Conservation (phyloP, 2,888 invertebrate genomes). For the Ectobius pallidus region DNA sequence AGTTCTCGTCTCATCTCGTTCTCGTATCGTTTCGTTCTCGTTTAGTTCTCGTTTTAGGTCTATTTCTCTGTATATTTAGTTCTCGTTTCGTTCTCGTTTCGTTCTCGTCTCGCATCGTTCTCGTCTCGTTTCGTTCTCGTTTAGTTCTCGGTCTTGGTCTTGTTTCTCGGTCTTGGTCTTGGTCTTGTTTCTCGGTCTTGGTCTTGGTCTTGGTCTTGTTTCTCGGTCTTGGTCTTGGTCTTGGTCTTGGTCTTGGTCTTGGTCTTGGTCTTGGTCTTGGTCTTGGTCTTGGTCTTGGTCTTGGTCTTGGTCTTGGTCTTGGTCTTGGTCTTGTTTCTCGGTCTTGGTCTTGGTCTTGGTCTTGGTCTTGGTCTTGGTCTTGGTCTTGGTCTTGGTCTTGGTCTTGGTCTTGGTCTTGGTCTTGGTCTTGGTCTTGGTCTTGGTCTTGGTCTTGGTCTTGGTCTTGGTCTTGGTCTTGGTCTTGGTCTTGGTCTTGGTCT, state of each 20-base stretch:
- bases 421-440: neutral
- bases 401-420: neutral
- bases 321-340: neutral
- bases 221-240: neutral
- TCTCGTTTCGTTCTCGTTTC: no score
- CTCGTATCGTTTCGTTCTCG: no score
- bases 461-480: neutral
- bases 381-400: neutral
- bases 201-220: neutral
- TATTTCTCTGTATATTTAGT: no score
- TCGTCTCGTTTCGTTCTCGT: no score
- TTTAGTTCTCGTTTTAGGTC: no score
- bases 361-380: neutral
- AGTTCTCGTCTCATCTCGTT: no score
- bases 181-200: neutral
- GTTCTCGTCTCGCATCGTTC: no score
- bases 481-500: neutral
- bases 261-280: neutral
- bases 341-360: neutral
- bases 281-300: neutral
- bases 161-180: neutral
- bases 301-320: neutral
- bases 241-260: neutral
- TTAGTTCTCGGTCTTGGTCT: no score
- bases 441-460: neutral